These are phyloP conservation scores for Allobates femoralis DNA, from an alignment of 2,797 vertebrate genomes.

Conservation along the genomic window DNA sequence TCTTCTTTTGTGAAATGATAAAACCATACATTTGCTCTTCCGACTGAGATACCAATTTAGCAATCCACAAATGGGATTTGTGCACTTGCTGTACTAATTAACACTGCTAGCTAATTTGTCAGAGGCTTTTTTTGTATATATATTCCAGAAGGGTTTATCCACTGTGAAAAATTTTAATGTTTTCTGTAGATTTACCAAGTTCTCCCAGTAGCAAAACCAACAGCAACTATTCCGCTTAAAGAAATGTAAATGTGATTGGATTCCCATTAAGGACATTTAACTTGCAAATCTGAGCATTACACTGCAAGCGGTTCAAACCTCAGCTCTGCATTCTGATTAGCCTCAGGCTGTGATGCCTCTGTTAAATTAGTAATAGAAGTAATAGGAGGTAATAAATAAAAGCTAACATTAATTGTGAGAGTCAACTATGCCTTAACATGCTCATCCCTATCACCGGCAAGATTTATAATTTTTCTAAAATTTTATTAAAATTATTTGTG, in stretches of 20 bases:
- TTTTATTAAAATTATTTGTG: neutral
- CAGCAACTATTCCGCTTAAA: conserved; percentile 57
- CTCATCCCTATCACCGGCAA: neutral
- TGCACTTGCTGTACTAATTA: conserved; percentile 70
- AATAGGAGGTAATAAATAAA: conserved; percentile 62
- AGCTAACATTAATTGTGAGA: conserved; percentile 53
- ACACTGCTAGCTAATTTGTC: conserved; percentile 70
- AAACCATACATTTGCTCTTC: conserved; percentile 65
- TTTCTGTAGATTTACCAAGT: conserved; percentile 63
- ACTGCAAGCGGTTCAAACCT: conserved; percentile 49
- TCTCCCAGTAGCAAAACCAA: conserved; percentile 64
- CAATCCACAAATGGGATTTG: conserved; percentile 68
- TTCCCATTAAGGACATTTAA: conserved; percentile 63
- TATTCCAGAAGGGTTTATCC: conserved; percentile 63
- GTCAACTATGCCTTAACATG: conserved; percentile 34
- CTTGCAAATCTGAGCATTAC: conserved; percentile 59
- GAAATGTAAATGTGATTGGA: conserved; percentile 56
- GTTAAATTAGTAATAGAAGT: conserved; percentile 62
- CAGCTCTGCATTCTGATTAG: conserved; percentile 59
- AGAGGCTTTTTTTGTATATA: conserved; percentile 64
- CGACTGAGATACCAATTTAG: conserved; percentile 60
- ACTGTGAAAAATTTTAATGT: conserved; percentile 61
- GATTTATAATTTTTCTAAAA: neutral
- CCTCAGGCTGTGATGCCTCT: conserved; percentile 60
- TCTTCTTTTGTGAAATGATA: neutral